Evolutionary conservation across 2,888 invertebrate genomes (phyloP), one percentile per base, ranked within the genome.

Genomic region (Acronicta psi): DNA sequence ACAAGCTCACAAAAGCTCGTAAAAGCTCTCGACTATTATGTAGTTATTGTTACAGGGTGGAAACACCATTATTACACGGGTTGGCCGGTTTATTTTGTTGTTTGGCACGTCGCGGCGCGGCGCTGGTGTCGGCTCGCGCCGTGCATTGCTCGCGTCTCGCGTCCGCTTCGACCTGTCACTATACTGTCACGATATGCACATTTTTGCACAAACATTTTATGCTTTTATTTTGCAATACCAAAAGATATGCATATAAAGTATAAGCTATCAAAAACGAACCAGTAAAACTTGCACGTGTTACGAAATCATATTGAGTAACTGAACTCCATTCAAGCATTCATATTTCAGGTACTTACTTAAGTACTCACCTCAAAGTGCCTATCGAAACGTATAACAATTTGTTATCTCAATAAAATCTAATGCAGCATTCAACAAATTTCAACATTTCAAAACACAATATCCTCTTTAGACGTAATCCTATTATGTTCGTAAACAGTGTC

Each of bases 21-120:
- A 93, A 93, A 94, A 91, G 90, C 92, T 87, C 92, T 93, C 88
- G 83, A 92, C 93, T 94, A 93, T 93, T 93, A 93, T 92, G 93
- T 92, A 92, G 92, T 93, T 94, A 93, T 93, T 93, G 93, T 93
- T 93, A 93, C 92, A 84, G 92, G 87, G 92, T 94, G 93, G 91
- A 93, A 94, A 93, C 92, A 93, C 94, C 91, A 92, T 93, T 93
- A 94, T 94, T 92, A 94, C 90, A 87, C 85, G 84, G 83, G 84
- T 84, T 86, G 66, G 85, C 84, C 80, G 88, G 84, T 91, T 91
- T 90, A 89, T 91, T 92, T 91, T 91, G 90, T 90, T 91, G 88
- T 91, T 88, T 85, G 86, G 88, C 86, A 83, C 85, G 83, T 84
- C 84, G 86, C 80, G 77, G 79, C 80, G 81, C 59, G 74, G 79